These are phyloP conservation scores for Acrobeloides nanus DNA, from an alignment of 2,888 invertebrate species.

Conservation along the genomic window DNA sequence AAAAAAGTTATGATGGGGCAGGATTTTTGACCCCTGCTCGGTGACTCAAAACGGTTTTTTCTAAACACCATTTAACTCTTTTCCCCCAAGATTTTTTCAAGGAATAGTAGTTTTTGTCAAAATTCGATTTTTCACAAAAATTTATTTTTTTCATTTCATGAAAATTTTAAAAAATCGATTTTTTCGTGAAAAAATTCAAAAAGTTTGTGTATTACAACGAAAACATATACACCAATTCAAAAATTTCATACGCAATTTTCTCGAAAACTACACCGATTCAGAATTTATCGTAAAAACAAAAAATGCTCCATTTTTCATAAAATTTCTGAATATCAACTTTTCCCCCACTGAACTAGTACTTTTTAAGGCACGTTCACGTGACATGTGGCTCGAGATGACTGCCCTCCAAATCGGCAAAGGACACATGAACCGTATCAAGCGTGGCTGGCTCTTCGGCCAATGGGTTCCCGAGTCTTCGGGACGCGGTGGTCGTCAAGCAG, in stretches of 20 bases:
- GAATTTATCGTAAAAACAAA: no score
- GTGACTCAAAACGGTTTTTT: no score
- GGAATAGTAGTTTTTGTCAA: no score
- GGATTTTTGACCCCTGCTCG: no score
- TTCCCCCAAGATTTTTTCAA: neutral
- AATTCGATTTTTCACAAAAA: no score
- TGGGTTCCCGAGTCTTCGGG: constrained; percentile 36
- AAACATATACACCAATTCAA: neutral
- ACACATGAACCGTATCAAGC: constrained; percentile 27
- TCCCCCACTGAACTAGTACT: constrained; percentile 2
- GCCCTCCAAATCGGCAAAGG: constrained; percentile 44
- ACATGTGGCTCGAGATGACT: constrained; percentile 54
- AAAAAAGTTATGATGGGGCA: no score
- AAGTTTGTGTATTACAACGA: neutral
- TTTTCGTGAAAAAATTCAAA: constrained; percentile 4
- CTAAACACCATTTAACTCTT: no score
- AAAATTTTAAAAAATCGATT: no score
- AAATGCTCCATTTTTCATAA: no score
- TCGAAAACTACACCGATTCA: no score
- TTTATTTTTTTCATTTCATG: no score
- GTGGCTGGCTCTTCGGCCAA: constrained; percentile 45
- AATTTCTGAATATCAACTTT: neutral
- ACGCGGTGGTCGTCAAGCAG: constrained; percentile 19
- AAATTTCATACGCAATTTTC: no score
- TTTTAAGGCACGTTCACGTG: constrained; percentile 41